Evolutionary conservation across 2,888 invertebrate genomes (phyloP), one percentile per base, ranked within the genome.

Genomic region (Belgica antarctica): DNA sequence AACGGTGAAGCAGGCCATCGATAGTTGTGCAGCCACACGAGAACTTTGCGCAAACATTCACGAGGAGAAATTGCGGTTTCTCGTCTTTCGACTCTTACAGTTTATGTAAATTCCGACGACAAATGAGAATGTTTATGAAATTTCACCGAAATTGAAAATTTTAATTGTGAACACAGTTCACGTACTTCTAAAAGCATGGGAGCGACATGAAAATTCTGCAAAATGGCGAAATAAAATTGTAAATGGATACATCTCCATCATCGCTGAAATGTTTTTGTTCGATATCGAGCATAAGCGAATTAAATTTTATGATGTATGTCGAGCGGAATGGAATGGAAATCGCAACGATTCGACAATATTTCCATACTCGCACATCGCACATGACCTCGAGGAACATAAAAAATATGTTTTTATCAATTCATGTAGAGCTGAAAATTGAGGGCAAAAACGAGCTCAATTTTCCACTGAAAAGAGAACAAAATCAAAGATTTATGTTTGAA

Each of bases 191-290:
- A 15, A 5, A 12, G 12, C 12, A 19, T 62, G 41, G 15, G 52
- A 7, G 52, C 52, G 4, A 12, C 34, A 8, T 41, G 12, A 4
- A 10, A 3, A 10, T 28, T 66, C 17, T 66, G 28, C 65, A 66
- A 66, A 66, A 66, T 66, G 65, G 65, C 65, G 65, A 4, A 47
- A 63, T 22, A 41, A 63, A 24, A 63, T 41, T 66, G 17, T 66
- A 66, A 66, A 66, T 66, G 46, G 65, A 66, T 66, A 36, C 52
- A 41, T 63, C 63, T 63, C n/a, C 52, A 52, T 52, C 52, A 52
- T 52, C 52, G 52, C 7, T 52, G 52, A 52, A 62, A 41, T 41
- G 41, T 63, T n/a, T n/a, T 63, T 24, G 28, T 31, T 62, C 17
- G 22, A 66, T 47, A 34, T 66, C 19, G 36, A 66, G 34, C 47